Conservation (phyloP, 2,888 invertebrate species). For the Dorcus hopei region DNA sequence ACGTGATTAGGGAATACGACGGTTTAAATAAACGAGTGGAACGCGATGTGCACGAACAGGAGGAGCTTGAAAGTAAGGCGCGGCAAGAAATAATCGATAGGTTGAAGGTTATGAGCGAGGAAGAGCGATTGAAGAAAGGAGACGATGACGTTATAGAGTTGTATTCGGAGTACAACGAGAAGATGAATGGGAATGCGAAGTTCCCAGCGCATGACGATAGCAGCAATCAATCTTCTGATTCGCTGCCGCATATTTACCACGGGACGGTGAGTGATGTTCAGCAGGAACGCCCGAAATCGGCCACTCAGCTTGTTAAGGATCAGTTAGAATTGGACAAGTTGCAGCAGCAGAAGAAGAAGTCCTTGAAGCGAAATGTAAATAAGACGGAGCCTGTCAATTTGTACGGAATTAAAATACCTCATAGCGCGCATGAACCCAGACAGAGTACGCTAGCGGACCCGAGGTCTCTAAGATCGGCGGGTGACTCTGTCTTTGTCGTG, state of each 20-base stretch:
- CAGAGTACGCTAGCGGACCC: slow-evolving; percentile 17
- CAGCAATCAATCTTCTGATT: slow-evolving; percentile 30
- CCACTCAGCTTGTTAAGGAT: slow-evolving; percentile 43
- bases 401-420: slow-evolving; percentile 28
- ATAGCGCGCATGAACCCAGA: slow-evolving; percentile 23
- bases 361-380: slow-evolving; percentile 34
- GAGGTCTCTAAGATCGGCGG: slow-evolving; percentile 40
- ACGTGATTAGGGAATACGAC: slow-evolving; percentile 64
- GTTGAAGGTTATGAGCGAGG: slow-evolving; percentile 32
- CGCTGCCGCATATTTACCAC: slow-evolving; percentile 38
- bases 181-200: slow-evolving; percentile 31
- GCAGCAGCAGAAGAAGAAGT: slow-evolving; percentile 15
- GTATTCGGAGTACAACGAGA: slow-evolving; percentile 41
- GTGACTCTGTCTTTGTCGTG: slow-evolving; percentile 32
- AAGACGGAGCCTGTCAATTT: slow-evolving; percentile 42
- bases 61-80: slow-evolving; percentile 54
- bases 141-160: slow-evolving; percentile 42
- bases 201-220: neutral
- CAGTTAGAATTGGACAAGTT: slow-evolving; percentile 37
- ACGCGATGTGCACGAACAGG: slow-evolving; percentile 57
- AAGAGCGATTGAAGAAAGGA: slow-evolving; percentile 25
- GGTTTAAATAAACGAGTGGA: slow-evolving; percentile 63
- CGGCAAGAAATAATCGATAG: slow-evolving; percentile 39
- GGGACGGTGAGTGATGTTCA: slow-evolving; percentile 15
- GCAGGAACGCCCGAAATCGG: slow-evolving; percentile 40